Evolutionary conservation across 2,113 vertebrate species (phyloP).

Genomic region (Thryonomys swinderianus): DNA sequence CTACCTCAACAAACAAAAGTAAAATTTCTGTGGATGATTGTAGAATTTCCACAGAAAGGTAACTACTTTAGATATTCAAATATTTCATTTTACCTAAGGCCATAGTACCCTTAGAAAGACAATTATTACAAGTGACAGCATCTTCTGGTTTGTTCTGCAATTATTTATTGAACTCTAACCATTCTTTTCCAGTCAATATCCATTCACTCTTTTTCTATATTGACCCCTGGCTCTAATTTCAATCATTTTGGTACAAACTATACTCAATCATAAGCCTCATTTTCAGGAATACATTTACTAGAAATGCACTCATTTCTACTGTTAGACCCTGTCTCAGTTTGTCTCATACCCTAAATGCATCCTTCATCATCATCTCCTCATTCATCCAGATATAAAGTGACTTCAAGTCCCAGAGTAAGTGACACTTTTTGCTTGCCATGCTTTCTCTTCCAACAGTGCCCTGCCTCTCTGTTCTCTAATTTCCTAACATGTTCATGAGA

Average conservation of each 20-base stretch:
- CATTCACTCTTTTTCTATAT: neutral
- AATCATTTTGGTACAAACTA: neutral
- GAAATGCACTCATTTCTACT: neutral
- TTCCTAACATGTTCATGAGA: neutral
- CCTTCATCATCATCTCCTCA: neutral
- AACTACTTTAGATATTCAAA: neutral
- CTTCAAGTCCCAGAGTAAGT: neutral
- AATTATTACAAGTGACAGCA: neutral
- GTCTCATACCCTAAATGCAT: neutral
- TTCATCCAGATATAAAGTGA: neutral
- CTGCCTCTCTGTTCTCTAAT: neutral
- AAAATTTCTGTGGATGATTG: neutral
- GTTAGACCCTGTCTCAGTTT: neutral
- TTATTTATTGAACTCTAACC: neutral
- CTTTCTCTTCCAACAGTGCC: neutral
- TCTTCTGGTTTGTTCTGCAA: neutral
- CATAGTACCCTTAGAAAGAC: neutral
- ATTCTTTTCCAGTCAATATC: neutral
- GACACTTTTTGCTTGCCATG: neutral
- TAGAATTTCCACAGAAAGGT: neutral
- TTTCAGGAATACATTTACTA: conserved; percentile 3
- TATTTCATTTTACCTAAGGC: neutral
- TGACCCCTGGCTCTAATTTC: neutral
- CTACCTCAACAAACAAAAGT: neutral
- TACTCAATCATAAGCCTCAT: neutral